Evolutionary conservation across 2,113 vertebrate genomes (phyloP).

Genomic region (Myotis brandtii): DNA sequence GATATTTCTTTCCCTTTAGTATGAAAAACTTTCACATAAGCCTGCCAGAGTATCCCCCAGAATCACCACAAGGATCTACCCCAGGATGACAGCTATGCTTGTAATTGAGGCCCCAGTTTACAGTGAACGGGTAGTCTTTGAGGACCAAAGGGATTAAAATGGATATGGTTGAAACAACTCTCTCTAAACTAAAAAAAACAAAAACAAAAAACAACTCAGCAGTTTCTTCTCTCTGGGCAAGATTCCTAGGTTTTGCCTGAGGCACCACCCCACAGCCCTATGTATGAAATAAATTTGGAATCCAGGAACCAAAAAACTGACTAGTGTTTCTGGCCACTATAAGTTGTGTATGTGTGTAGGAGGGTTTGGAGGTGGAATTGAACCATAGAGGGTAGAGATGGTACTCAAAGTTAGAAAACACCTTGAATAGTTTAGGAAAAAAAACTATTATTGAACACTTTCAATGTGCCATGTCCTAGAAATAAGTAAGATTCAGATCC

Average conservation of each 20-base stretch:
- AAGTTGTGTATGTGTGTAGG: neutral
- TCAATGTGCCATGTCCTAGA: neutral
- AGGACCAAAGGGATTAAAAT: neutral
- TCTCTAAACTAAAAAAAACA: neutral
- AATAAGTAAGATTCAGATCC: slow-evolving; percentile 44
- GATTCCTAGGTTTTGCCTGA: neutral
- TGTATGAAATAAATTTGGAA: slow-evolving; percentile 38
- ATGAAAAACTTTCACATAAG: neutral
- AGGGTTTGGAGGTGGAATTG: neutral
- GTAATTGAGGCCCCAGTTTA: slow-evolving; percentile 9
- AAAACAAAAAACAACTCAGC: neutral
- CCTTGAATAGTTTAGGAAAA: neutral
- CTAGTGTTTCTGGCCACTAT: neutral
- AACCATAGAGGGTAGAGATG: neutral
- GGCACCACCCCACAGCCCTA: neutral
- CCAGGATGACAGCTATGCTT: neutral
- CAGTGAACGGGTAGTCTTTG: neutral
- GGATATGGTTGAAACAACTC: neutral
- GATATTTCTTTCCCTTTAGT: slow-evolving; percentile 19
- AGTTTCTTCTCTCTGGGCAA: neutral
- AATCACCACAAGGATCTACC: neutral
- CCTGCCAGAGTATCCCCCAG: neutral
- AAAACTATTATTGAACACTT: neutral
- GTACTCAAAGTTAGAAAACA: neutral
- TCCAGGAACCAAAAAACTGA: neutral